Evolutionary conservation across 2,797 vertebrate species (phyloP).

Genomic region (Scleropages formosus): DNA sequence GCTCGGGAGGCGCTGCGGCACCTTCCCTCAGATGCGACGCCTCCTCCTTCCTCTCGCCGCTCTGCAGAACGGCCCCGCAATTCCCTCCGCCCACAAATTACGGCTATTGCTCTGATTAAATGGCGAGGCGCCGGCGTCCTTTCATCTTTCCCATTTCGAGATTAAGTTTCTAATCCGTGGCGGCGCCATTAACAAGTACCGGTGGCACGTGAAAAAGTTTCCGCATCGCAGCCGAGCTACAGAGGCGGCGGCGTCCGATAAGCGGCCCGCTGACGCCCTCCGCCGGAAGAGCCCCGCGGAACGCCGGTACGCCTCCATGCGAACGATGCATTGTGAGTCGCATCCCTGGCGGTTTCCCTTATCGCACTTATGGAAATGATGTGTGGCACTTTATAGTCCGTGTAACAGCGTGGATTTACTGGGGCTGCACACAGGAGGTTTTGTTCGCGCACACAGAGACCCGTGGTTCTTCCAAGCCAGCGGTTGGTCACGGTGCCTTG

Average conservation of each 20-base stretch:
- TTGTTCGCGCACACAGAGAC: no score
- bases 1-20: no score
- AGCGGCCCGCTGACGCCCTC: not conserved
- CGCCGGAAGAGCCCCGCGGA: not conserved
- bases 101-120: constrained; percentile 12
- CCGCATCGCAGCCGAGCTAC: not conserved
- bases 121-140: constrained; percentile 22
- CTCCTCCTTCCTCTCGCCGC: no score
- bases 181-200: not conserved
- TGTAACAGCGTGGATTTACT: no score
- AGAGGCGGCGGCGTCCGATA: not conserved
- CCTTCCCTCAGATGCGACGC: no score
- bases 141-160: constrained; percentile 1
- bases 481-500: constrained; percentile 41
- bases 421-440: no score
- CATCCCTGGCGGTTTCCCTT: no score
- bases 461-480: constrained; percentile 42
- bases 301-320: no score
- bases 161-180: not conserved
- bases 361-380: no score
- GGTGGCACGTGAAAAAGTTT: not conserved
- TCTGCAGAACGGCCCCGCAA: no score
- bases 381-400: no score
- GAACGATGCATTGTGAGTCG: no score
- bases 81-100: not conserved